Evolutionary conservation across 2,113 vertebrate species (phyloP).

Genomic region (Pseudonaja textilis): DNA sequence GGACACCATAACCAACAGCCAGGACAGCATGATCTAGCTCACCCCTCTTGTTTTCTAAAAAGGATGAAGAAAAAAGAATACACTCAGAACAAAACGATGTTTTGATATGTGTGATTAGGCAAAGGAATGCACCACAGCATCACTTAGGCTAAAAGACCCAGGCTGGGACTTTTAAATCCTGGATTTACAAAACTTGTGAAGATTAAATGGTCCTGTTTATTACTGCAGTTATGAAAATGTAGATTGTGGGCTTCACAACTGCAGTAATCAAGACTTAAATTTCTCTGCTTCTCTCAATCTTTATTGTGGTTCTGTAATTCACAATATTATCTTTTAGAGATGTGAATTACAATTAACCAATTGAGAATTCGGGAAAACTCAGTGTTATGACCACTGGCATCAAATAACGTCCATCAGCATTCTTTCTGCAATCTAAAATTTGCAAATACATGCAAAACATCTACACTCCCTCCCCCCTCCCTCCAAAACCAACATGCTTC

Average conservation of each 20-base stretch:
- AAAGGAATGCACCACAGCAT: not conserved
- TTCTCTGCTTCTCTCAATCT: not conserved
- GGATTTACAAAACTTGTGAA: not conserved
- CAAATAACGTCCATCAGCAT: not conserved
- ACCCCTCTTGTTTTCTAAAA: not conserved
- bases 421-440: not conserved
- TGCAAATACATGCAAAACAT: not conserved
- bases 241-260: not conserved
- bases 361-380: not conserved
- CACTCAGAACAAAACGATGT: not conserved
- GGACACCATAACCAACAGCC: slow-evolving; percentile 75
- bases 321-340: not conserved
- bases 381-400: not conserved
- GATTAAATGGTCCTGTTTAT: not conserved
- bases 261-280: not conserved
- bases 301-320: not conserved
- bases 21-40: slow-evolving; percentile 76
- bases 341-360: not conserved
- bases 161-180: not conserved
- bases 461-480: not conserved
- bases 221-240: not conserved
- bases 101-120: not conserved
- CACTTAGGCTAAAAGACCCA: not conserved
- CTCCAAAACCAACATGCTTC: not conserved
- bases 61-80: not conserved